phyloP scores from a whole-genome alignment of 92 coral and sea anemone genomes.

The Meandrina meandrites region DNA sequence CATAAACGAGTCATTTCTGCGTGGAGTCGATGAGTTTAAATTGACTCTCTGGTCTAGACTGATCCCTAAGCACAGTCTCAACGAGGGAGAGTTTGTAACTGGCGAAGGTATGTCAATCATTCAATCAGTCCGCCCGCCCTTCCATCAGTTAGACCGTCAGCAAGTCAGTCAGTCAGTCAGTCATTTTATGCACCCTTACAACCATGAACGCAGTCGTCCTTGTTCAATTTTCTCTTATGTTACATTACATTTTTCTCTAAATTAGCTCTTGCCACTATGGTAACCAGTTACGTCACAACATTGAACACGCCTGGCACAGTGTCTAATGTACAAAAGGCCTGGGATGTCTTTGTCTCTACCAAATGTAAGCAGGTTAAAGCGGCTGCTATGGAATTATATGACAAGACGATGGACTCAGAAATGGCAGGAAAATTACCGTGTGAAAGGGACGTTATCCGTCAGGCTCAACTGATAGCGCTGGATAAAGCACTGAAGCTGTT shows the following conservation, averaged over 20 bases:
- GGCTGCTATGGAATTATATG: constrained; percentile 41
- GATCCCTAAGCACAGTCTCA: constrained; percentile 50
- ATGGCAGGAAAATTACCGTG: constrained; percentile 65
- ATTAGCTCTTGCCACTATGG: constrained; percentile 78
- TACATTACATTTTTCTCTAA: not conserved
- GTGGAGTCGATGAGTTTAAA: constrained; percentile 54
- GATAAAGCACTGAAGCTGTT: constrained; percentile 52
- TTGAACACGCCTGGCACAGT: constrained; percentile 89
- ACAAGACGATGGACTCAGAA: constrained; percentile 52
- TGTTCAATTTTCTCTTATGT: not conserved
- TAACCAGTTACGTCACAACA: constrained; percentile 77
- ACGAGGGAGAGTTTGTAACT: constrained; percentile 62
- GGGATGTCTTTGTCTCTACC: constrained; percentile 74
- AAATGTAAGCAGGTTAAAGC: constrained; percentile 66
- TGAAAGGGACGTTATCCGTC: constrained; percentile 58
- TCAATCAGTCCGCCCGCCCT: not conserved
- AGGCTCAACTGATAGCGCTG: constrained; percentile 56
- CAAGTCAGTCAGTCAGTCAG: constrained; percentile 22
- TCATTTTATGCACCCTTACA: not conserved
- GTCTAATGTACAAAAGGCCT: constrained; percentile 82
- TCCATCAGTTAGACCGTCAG: constrained; percentile 17
- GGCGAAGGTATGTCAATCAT: constrained; percentile 60
- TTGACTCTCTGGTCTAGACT: constrained; percentile 31
- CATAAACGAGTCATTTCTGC: constrained; percentile 45
- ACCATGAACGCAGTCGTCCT: not conserved